Base-by-base conservation (phyloP, 2,888 invertebrate genomes). In the Orgyia antiqua region DNA sequence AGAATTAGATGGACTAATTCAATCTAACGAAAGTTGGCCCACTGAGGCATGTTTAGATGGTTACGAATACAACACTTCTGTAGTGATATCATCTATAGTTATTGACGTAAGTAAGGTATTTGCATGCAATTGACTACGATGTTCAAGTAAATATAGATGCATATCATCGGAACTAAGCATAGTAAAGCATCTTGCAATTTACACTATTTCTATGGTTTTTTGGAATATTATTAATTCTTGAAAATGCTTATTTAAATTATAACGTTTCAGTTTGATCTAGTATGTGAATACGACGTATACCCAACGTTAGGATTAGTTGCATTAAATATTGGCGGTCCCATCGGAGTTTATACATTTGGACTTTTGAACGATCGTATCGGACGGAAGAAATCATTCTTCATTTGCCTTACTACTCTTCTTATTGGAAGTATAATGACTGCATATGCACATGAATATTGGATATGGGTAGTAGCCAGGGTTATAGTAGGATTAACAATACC, bases 401-500 rank as follows among this genome's bases (percentile, higher is more conserved):
- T 92, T 0, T 96, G 96, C 59, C 82, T 97, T 45, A 91, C 92
- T 3, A 93, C 94, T n/a, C 86, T 96, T 42, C 89, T 96, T 21
- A 58, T 90, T 20, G 95, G 95, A 10, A 94, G 95, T 45, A 80
- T 95, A 49, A 79, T 94, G 50, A 95, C 95, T 3, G 94, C 95
- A 2, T 87, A 92, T 30, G 92, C 96, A 13, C 89, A 89, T 24
- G 89, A 92, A 58, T 96, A 94, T 68, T 93, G 93, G 92, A 89
- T 90, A 43, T 97, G 97, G 95, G 91, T 94, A 1, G 79, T 89
- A 2, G 94, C 94, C 54, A 88, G 97, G 42, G 86, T 92, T 10
- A 87, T 95, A 27, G 96, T 96, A n/a, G 97, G 97, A 2, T 77
- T 96, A 4, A 95, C 96, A 0, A 94, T 97, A 57, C 96, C 97